Base-by-base conservation (phyloP, 1,140 invertebrate species). In the Neodiprion virginianus region DNA sequence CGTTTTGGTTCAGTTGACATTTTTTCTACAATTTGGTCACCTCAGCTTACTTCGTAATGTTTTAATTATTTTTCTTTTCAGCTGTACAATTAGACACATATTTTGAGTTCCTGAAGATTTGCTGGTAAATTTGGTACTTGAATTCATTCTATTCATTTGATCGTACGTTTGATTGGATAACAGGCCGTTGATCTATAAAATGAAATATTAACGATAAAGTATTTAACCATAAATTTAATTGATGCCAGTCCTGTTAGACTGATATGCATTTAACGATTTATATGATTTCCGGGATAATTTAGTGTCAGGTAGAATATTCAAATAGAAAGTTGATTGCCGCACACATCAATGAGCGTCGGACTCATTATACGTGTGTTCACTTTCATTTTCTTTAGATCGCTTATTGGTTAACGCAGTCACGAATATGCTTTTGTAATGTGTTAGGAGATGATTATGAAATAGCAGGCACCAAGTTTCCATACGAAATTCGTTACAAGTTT, bases 301-400 rank as follows among this genome's bases (percentile, higher is more conserved):
- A 12, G n/a, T 61, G 53, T 61, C 11, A 17, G 28, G 28, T 40
- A 40, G 28, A 61, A 61, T 7, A 17, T 61, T 61, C 14, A 14
- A 69, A 10, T 69, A 69, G 67, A 69, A 69, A 69, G 67, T 14
- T 69, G 67, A 7, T 40, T 3, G 28, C 28, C n/a, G 4, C n/a
- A 61, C 53, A 61, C 53, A 61, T 61, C 53, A 61, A 61, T 17
- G 53, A 7, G 53, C 53, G 53, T 12, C 53, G 4, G 28, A 40
- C 28, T 40, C 28, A 40, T 40, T 61, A 61, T 17, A 61, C 5
- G 11, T 61, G 53, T 61, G 53, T 61, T 12, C 65, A 78, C 77
- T 79, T 81, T 81, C 77, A 50, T 77, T 79, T 77, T 78, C 71
- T 50, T 61, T 61, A 14, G 53, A 61, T 61, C n/a, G n/a, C 53